A percentile compares a stretch with the other conserved stretches of the same genome.
Evolutionary conservation across 2,113 vertebrate genomes (phyloP).

Genomic region (Craseonycteris thonglongyai): DNA sequence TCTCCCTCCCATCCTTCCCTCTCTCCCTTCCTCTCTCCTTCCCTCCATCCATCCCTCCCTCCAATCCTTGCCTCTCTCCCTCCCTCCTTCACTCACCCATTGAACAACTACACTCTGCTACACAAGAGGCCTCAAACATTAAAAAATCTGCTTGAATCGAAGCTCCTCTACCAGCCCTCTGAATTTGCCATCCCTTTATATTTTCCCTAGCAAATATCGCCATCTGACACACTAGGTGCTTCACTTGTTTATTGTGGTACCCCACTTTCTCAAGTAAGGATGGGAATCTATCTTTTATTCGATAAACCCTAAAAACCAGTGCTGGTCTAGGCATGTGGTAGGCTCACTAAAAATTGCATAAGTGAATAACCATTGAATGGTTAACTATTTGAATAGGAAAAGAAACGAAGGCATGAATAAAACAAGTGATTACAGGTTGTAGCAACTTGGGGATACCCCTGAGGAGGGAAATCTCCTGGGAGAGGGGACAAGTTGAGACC

Average conservation of each 20-base stretch:
- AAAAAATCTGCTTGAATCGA: too few species aligned
- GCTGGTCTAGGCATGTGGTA: background rate
- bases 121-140: background rate
- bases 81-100: background rate
- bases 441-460: background rate
- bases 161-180: accelerated
- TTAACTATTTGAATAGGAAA: background rate
- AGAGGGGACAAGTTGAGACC: background rate
- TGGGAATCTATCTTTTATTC: background rate
- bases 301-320: background rate
- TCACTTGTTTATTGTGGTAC: background rate
- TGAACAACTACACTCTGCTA: background rate
- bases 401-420: background rate
- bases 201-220: background rate
- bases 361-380: background rate
- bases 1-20: background rate
- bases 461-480: background rate
- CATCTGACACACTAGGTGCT: accelerated
- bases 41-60: too few species aligned
- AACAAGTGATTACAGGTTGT: background rate
- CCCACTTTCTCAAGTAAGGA: background rate
- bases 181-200: too few species aligned
- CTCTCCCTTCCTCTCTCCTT: too few species aligned
- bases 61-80: too few species aligned
- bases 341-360: background rate